These are phyloP conservation scores for Calidris pugnax DNA, from an alignment of 2,113 vertebrate species.

Conservation along the genomic window DNA sequence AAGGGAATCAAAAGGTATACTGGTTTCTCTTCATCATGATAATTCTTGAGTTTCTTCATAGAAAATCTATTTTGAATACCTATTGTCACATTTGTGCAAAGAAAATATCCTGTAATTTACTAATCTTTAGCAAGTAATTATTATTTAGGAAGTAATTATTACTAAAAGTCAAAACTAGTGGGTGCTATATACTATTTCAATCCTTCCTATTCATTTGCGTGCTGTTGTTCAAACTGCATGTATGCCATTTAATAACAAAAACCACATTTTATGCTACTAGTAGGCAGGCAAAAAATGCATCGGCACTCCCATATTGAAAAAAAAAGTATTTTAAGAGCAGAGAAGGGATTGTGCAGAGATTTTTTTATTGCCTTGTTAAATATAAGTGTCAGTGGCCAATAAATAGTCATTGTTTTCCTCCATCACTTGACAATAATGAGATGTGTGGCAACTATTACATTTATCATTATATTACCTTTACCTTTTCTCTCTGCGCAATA, in stretches of 20 bases:
- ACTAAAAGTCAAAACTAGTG: constrained; percentile 35
- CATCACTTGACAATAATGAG: neutral
- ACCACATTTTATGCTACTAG: neutral
- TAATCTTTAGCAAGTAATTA: no score
- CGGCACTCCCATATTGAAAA: neutral
- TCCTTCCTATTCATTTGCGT: neutral
- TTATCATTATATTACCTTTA: neutral
- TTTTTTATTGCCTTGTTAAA: neutral
- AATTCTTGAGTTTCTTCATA: constrained; percentile 28
- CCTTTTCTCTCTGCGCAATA: neutral
- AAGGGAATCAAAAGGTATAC: neutral
- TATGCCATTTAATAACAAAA: neutral
- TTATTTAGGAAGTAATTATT: neutral
- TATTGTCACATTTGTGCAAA: constrained; percentile 7
- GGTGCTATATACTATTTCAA: neutral
- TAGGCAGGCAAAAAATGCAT: neutral
- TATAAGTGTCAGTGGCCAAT: neutral
- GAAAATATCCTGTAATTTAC: constrained; percentile 16
- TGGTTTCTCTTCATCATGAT: neutral
- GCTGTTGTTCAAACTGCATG: neutral
- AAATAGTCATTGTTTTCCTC: neutral
- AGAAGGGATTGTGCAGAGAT: neutral
- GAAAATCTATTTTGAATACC: constrained; percentile 44
- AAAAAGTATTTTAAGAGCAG: neutral
- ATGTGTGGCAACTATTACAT: neutral